Conservation (phyloP, 2,888 invertebrate species). For the Cephus sareptanus region DNA sequence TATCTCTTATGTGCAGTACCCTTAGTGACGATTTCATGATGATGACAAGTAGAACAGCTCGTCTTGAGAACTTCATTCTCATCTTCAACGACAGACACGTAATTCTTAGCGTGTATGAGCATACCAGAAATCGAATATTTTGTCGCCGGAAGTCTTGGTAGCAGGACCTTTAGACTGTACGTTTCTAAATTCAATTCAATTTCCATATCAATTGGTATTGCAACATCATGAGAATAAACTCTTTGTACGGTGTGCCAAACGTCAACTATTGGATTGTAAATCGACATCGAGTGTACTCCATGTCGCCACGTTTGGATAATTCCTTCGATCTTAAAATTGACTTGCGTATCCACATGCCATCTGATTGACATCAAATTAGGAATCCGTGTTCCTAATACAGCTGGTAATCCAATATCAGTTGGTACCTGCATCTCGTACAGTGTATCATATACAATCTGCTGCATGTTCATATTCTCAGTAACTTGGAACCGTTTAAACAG, state of each 20-base stretch:
- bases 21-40: constrained; percentile 50
- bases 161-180: constrained; percentile 49
- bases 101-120: constrained; percentile 50
- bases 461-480: background rate
- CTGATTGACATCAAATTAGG: constrained; percentile 50
- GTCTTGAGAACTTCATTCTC: constrained; percentile 44
- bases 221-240: constrained; percentile 47
- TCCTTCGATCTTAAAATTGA: constrained; percentile 44
- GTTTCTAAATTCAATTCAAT: constrained; percentile 46
- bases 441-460: constrained; percentile 35
- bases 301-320: constrained; percentile 56
- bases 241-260: constrained; percentile 63
- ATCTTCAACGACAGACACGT: constrained; percentile 57
- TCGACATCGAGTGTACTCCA: constrained; percentile 54
- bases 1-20: constrained; percentile 29
- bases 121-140: constrained; percentile 48
- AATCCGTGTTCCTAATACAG: constrained; percentile 48
- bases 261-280: constrained; percentile 66
- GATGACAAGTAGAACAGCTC: constrained; percentile 54
- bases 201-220: constrained; percentile 51
- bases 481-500: background rate
- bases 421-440: constrained; percentile 52
- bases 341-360: constrained; percentile 32
- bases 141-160: constrained; percentile 46
- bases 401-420: constrained; percentile 64